Base-by-base conservation (phyloP, 2,797 vertebrate species). In the Nothura maculosa region DNA sequence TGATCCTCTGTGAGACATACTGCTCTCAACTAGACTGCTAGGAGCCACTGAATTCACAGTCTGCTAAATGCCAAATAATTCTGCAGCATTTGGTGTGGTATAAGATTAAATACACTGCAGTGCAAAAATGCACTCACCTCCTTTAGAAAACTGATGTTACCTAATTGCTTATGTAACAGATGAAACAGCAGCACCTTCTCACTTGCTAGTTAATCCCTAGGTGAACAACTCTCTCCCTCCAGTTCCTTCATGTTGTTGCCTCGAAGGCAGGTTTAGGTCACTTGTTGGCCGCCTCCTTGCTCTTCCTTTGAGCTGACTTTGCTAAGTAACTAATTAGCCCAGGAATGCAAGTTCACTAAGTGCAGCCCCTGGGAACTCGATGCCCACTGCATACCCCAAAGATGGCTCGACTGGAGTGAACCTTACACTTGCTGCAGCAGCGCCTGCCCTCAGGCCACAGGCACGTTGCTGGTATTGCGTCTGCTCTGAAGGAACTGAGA, bases 171-270 rank as follows among this genome's bases (percentile, higher is more conserved):
- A 68, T n/a, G 22, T 13, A 87, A 50, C 0, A 86, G 61, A 84
- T n/a, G 60, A 76, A 93, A 68, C 6, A 86, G 43, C 68, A 95
- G 50, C 87, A 72, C 42, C 10, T 80, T 85, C 68, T 81, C 42
- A 64, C 28, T 67, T 66, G 36, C 18, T 40, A 78, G 42, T 81
- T 84, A 90, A 85, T 73, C 43, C 20, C 63, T 30, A 47, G 10
- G 17, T 48, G 89, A 93, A 61, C 63, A 93, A 55, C 63, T 69
- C 61, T 45, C 50, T 75, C 63, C 74, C 66, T 89, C 55, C 57
- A 21, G 10, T n/a, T 80, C 58, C 50, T 75, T 72, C 3, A 1
- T 12, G 61, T 55, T 68, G 54, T 6, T 82, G 72, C 19, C 94
- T 73, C 67, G 27, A 82, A 85, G 81, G 81, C 38, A 72, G 0